Base-by-base conservation (phyloP, 2,888 invertebrate species). In the Latrodectus hesperus region DNA sequence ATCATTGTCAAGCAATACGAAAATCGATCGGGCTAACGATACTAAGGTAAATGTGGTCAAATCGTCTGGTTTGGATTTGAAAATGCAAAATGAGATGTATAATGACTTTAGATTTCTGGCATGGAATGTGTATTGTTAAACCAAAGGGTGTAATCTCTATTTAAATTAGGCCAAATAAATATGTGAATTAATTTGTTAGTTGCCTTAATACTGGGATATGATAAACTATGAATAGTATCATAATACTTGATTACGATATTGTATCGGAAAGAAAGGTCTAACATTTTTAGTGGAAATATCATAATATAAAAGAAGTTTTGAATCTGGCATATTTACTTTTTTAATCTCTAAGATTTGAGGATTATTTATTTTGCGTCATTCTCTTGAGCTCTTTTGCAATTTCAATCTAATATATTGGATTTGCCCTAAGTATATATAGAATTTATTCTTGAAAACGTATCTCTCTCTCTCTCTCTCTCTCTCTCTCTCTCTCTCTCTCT, bases 221-320 rank as follows among this genome's bases (percentile, higher is more conserved):
- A 74, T 38, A 82, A 26, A 4, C 22, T 38, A 53, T 82, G 74
- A 8, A 82, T n/a, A 14, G 26, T n/a, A 22, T 64, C 38, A 22
- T 22, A n/a, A 65, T 14, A 65, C 9, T 65, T 65, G 17, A 22
- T 22, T 22, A 22, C 22, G 22, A 22, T 1, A 22, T 1, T 22
- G 22, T 22, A 22, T 22, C 22, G 22, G 22, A 0, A 22, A 1
- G 22, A 22, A 22, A 22, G 1, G 22, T 22, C 22, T 22, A 22
- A 22, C 22, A 22, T 22, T 22, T 22, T 22, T 22, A 22, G 22
- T 22, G 22, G 22, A 22, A 22, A 22, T 22, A 22, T 1, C 22
- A 22, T 22, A 22, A 1, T 22, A 22, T 22, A 22, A 22, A 22
- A 22, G 22, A 22, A 22, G 22, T 22, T 22, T 22, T 22, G 22